Base-by-base conservation (phyloP, 2,797 vertebrate genomes). In the Varecia variegata region DNA sequence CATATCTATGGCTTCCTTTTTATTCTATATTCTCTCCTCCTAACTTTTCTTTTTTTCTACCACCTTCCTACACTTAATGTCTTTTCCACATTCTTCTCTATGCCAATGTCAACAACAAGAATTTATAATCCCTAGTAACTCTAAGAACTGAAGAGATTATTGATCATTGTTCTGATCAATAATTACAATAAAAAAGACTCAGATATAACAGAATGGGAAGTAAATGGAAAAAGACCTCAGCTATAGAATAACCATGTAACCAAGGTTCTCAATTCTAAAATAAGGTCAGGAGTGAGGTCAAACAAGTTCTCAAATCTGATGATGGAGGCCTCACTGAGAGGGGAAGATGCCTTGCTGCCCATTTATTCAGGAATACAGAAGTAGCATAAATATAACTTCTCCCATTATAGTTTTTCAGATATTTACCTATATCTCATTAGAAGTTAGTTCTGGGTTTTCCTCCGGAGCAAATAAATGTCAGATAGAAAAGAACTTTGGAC, bases 381-480 rank as follows among this genome's bases (percentile, higher is more conserved):
- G 38, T 70, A 77, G 15, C 56, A 54, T 14, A n/a, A 79, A 73
- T 32, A 35, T 52, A 71, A 60, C 40, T 67, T 30, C 14, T 62
- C 35, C n/a, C 43, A 30, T 11, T 47, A 81, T 11, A 58, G 35
- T 15, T 81, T 71, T 15, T 50, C 43, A 83, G 65, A 58, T 68
- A 47, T 84, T 25, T 5, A 17, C 67, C 65, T 43, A 0, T 47
- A 56, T 58, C 27, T 73, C 65, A 84, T 58, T 20, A 54, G n/a
- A 95, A 84, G 25, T 54, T 81, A 95, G 32, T 23, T 84, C n/a
- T 96, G 40, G 13, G 20, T 86, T 91, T 96, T 83, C 86, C 38
- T 91, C 43, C 6, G 8, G 20, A 25, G 56, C 52, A 77, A 80
- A 60, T 7, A 76, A 71, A 10, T 73, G 86, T 47, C 38, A 92